Conservation (phyloP, 1,140 invertebrate species). For the Pogonognathellus flavescens region DNA sequence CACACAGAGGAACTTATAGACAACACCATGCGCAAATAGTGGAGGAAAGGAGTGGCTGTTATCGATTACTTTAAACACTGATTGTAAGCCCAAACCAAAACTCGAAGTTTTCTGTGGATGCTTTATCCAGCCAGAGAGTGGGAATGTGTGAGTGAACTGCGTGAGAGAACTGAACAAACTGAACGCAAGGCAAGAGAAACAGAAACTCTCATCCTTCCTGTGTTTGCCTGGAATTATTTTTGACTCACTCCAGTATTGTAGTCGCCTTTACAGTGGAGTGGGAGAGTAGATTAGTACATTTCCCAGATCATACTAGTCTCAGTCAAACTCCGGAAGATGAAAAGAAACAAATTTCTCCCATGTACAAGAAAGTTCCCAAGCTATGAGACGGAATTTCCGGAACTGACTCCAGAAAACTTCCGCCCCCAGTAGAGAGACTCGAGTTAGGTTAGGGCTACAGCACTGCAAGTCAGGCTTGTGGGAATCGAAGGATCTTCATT, state of each 20-base stretch:
- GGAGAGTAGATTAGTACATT: not conserved
- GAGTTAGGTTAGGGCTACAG: too few species aligned
- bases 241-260: too few species aligned
- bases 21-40: constrained; percentile 18
- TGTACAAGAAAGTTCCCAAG: not conserved
- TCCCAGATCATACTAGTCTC: not conserved
- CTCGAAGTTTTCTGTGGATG: too few species aligned
- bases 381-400: constrained; percentile 2
- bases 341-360: not conserved
- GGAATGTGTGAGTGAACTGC: too few species aligned
- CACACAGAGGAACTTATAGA: too few species aligned
- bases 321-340: not conserved
- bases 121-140: too few species aligned
- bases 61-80: constrained; percentile 9
- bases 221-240: too few species aligned
- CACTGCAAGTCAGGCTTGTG: too few species aligned
- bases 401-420: constrained; percentile 9
- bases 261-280: not conserved
- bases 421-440: not conserved
- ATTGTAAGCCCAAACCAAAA: not conserved
- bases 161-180: too few species aligned
- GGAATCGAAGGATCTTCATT: not conserved
- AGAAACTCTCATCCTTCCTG: too few species aligned
- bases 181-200: too few species aligned
- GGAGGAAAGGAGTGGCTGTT: constrained; percentile 29